Evolutionary conservation across 2,797 vertebrate genomes (phyloP).

Genomic region (Erithacus rubecula): DNA sequence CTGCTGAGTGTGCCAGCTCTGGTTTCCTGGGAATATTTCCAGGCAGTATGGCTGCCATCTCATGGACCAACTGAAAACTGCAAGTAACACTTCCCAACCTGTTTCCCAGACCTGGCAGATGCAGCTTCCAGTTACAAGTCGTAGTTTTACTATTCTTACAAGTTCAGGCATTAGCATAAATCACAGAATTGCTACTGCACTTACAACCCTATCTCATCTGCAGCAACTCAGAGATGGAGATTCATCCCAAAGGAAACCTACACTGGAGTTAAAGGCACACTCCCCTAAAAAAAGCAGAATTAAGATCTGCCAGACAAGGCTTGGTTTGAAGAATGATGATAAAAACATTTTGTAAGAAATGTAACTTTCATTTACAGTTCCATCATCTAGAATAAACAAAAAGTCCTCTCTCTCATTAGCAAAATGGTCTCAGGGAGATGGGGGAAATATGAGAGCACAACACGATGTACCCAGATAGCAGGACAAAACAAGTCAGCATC

Average conservation of each 20-base stretch:
- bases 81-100: background rate
- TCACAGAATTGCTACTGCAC: background rate
- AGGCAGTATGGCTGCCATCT: background rate
- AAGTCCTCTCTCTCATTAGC: background rate
- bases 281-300: background rate
- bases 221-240: background rate
- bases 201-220: background rate
- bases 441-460: background rate
- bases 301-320: background rate
- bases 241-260: background rate
- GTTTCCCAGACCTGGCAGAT: background rate
- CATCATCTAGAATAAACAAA: background rate
- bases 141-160: background rate
- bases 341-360: background rate
- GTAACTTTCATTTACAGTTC: background rate
- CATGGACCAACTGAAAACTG: background rate
- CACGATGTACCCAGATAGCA: rapidly evolving
- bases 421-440: background rate
- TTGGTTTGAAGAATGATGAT: background rate
- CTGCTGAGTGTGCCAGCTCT: background rate
- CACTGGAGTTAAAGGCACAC: background rate
- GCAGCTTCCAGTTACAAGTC: background rate
- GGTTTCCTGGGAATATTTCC: rapidly evolving
- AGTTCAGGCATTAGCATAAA: background rate
- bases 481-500: background rate